A percentile compares a stretch with the other conserved stretches of the same genome.
Conservation (phyloP, 2,113 vertebrate species). For the Tychaedon coryphoeus region DNA sequence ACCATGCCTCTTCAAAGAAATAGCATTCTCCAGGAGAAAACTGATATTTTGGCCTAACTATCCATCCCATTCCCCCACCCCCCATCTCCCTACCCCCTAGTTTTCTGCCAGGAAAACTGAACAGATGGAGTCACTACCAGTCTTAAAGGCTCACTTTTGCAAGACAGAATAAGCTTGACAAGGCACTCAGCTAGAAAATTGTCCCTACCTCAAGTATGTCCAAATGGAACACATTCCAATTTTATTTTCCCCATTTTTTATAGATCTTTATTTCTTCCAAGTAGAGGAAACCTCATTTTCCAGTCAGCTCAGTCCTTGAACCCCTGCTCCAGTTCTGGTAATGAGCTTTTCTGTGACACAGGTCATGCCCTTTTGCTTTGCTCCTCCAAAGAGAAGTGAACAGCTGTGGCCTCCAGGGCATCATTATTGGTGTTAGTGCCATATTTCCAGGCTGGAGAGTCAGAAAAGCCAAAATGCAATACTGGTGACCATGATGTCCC, state of each 20-base stretch:
- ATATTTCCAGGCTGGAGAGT: not conserved
- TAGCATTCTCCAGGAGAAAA: not conserved
- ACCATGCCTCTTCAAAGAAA: not conserved
- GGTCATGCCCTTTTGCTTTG: not conserved
- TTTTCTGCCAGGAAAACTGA: not conserved
- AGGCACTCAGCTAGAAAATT: not conserved
- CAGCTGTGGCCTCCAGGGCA: not conserved
- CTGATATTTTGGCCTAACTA: not conserved
- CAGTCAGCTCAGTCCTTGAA: not conserved
- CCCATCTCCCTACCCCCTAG: too few relatives aligned
- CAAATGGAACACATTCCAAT: not conserved
- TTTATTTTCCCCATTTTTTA: not conserved
- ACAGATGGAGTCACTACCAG: not conserved
- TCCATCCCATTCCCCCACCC: not conserved
- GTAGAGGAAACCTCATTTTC: not conserved
- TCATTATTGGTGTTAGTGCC: not conserved
- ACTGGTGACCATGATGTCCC: not conserved
- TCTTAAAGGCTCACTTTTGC: not conserved
- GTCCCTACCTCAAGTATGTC: not conserved
- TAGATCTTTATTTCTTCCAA: not conserved
- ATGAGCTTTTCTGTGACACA: not conserved
- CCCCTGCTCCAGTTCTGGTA: not conserved
- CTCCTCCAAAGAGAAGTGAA: not conserved
- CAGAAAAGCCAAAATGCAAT: not conserved
- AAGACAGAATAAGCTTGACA: not conserved